These are phyloP conservation scores for Lochmaea capreae DNA, from an alignment of 2,888 invertebrate genomes.

Conservation along the genomic window DNA sequence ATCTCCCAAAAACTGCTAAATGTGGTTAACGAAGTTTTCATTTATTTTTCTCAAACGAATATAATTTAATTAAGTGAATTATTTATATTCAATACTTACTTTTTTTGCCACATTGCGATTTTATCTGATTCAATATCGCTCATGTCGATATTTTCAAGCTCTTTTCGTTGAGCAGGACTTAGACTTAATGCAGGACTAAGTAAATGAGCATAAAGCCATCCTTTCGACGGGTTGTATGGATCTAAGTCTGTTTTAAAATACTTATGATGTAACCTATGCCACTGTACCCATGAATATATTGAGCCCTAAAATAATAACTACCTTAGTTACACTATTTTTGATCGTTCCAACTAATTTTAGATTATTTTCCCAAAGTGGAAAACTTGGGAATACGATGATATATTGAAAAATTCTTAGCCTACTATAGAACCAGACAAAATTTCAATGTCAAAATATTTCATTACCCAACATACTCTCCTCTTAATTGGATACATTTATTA, in stretches of 20 bases:
- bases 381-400: no score
- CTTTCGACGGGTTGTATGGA: slow-evolving; percentile 82
- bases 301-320: slow-evolving; percentile 72
- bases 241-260: slow-evolving; percentile 82
- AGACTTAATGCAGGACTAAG: slow-evolving; percentile 76
- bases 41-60: no score
- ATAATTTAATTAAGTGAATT: slow-evolving; percentile 1
- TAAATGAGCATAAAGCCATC: slow-evolving; percentile 86
- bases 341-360: no score
- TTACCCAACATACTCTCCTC: no score
- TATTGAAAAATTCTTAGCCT: no score
- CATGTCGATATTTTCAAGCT: slow-evolving; percentile 78
- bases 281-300: slow-evolving; percentile 85
- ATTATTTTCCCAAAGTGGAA: no score
- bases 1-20: no score
- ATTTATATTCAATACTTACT: slow-evolving; percentile 65
- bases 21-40: no score
- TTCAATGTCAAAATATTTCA: no score
- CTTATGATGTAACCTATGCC: slow-evolving; percentile 86
- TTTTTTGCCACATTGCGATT: slow-evolving; percentile 85
- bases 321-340: not conserved
- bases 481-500: no score
- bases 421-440: no score
- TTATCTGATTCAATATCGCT: slow-evolving; percentile 82
- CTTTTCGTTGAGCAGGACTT: slow-evolving; percentile 73